Conservation (phyloP, 2,888 invertebrate species). For the Caenorhabditis angaria region DNA sequence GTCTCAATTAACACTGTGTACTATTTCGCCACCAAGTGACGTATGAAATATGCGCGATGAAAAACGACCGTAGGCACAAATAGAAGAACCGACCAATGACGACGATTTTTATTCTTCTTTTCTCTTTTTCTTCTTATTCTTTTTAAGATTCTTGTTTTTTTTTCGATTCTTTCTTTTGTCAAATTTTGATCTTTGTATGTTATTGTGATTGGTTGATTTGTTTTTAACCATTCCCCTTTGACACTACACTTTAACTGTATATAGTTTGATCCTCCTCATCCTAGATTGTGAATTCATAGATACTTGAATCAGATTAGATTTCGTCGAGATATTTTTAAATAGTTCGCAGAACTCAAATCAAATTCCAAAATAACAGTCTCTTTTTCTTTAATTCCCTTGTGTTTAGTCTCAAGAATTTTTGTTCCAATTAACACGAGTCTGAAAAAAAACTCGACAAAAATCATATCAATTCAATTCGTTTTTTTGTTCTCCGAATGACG, state of each 20-base stretch:
- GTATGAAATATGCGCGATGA: conserved; percentile 1
- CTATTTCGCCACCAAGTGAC: not conserved
- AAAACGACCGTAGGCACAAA: conserved; percentile 4
- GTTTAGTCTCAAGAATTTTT: not conserved
- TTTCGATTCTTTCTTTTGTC: not conserved
- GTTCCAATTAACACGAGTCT: too few relatives aligned
- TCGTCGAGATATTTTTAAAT: too few relatives aligned
- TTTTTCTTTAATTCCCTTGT: too few relatives aligned
- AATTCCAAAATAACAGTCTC: too few relatives aligned
- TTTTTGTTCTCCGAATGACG: not conserved
- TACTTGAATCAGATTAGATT: too few relatives aligned
- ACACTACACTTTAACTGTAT: too few relatives aligned
- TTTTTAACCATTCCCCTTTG: too few relatives aligned
- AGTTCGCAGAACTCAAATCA: too few relatives aligned
- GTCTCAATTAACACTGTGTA: not conserved
- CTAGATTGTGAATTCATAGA: too few relatives aligned
- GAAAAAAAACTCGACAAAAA: not conserved
- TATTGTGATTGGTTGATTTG: not conserved
- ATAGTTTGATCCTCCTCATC: not conserved
- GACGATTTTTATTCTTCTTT: not conserved
- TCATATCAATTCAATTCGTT: not conserved
- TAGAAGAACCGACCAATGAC: conserved; percentile 2
- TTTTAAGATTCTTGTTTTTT: not conserved
- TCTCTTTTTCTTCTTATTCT: not conserved
- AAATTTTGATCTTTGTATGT: not conserved